These are phyloP conservation scores for Cavia porcellus DNA, from an alignment of 2,113 vertebrate genomes.

Conservation along the genomic window DNA sequence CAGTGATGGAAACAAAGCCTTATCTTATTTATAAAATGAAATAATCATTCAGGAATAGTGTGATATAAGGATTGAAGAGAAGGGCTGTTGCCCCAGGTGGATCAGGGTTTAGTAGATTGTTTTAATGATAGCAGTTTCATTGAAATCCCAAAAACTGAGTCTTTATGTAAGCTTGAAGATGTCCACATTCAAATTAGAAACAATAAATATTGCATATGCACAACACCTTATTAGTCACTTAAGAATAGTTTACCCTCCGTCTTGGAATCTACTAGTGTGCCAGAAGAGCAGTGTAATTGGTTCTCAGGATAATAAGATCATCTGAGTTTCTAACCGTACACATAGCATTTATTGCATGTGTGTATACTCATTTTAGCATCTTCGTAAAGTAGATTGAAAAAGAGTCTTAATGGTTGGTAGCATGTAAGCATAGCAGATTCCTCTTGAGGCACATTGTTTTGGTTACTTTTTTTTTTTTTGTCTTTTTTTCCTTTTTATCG, in stretches of 20 bases:
- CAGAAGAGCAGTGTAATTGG: neutral
- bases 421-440: neutral
- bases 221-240: neutral
- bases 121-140: neutral
- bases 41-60: neutral
- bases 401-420: neutral
- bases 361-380: neutral
- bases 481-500: too few relatives aligned
- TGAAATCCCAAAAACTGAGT: neutral
- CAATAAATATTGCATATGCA: neutral
- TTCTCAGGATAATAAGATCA: neutral
- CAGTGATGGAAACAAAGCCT: neutral
- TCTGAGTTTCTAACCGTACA: neutral
- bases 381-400: neutral
- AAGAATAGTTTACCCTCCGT: neutral
- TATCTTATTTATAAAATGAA: neutral
- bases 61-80: neutral
- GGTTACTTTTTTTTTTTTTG: neutral
- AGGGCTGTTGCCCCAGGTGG: neutral
- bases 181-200: neutral
- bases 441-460: neutral
- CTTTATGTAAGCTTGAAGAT: neutral
- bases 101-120: neutral
- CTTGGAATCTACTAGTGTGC: neutral
- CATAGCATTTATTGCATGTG: neutral